phyloP scores from a whole-genome alignment of 2,113 vertebrate species.

The Apistogramma diplotaenia region DNA sequence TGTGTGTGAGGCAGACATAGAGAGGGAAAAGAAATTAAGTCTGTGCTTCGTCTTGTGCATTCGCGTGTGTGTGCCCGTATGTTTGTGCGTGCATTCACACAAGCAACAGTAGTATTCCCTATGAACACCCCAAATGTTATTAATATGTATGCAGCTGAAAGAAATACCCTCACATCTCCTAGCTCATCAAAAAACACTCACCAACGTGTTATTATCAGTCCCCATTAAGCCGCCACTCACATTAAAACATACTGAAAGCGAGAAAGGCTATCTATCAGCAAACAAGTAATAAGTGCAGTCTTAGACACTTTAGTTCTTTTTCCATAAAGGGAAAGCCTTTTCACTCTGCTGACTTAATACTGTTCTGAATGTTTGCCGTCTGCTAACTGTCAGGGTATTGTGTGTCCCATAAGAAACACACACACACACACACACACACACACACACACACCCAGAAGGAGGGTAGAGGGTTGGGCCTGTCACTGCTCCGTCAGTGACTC shows the following conservation, averaged over 20 bases:
- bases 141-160: conserved; percentile 60
- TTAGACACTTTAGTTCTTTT: conserved; percentile 23
- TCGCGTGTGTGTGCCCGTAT: not conserved
- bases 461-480: conserved; percentile 61
- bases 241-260: not conserved
- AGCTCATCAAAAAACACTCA: conserved; percentile 68
- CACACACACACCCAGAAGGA: conserved; percentile 31
- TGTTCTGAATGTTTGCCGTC: not conserved
- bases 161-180: conserved; percentile 52
- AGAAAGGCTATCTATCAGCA: conserved; percentile 18
- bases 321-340: conserved; percentile 27
- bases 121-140: conserved; percentile 55
- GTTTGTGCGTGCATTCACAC: not conserved
- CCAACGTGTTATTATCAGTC: conserved; percentile 61
- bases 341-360: conserved; percentile 19
- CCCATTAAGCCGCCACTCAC: conserved; percentile 25
- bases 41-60: not conserved
- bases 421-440: conserved; percentile 36
- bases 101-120: conserved; percentile 35
- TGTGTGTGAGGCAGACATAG: not conserved
- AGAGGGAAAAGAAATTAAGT: not conserved
- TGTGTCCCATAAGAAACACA: not conserved
- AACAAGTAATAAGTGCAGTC: conserved; percentile 41
- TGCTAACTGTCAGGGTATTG: not conserved
- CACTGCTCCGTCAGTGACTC: conserved; percentile 68